Base-by-base conservation (phyloP, 1,140 invertebrate genomes). In the Alviniconcha marisindica region DNA sequence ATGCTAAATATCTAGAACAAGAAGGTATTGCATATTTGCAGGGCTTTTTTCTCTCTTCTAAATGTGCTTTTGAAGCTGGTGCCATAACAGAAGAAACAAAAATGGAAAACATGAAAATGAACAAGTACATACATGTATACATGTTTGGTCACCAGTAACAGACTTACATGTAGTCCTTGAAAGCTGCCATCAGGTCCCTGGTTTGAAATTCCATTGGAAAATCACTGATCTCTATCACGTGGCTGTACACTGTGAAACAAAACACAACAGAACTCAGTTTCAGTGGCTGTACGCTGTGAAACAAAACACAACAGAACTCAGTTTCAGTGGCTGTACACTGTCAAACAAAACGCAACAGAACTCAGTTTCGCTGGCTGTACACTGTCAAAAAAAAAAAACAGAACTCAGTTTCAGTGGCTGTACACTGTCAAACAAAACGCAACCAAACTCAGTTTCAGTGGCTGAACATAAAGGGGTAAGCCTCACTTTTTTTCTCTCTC, bases 101-200 rank as follows among this genome's bases (percentile, higher is more conserved):
- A n/a, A n/a, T n/a, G n/a, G n/a, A n/a, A n/a, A n/a, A n/a, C n/a
- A n/a, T n/a, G n/a, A n/a, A n/a, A n/a, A n/a, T n/a, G n/a, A n/a
- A n/a, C n/a, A n/a, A n/a, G n/a, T n/a, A n/a, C n/a, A n/a, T n/a
- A n/a, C n/a, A n/a, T n/a, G n/a, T n/a, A n/a, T n/a, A n/a, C n/a
- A n/a, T n/a, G n/a, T n/a, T n/a, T n/a, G n/a, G n/a, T n/a, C n/a
- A n/a, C n/a, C n/a, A n/a, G n/a, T n/a, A n/a, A 60, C n/a, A 60
- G 21, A 71, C 66, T 71, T 71, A 71, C 66, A 71, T 71, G 31
- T 33, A 71, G 21, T 71, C 66, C 36, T 71, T 71, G 66, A 71
- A 71, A 71, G 66, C 66, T 36, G 38, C 12, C 14, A 71, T 4
- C 12, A 71, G 31, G 24, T 71, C 66, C 14, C 18, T 15, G 12